Evolutionary conservation across 2,113 vertebrate species (phyloP).

Genomic region (Herpailurus yagouaroundi): DNA sequence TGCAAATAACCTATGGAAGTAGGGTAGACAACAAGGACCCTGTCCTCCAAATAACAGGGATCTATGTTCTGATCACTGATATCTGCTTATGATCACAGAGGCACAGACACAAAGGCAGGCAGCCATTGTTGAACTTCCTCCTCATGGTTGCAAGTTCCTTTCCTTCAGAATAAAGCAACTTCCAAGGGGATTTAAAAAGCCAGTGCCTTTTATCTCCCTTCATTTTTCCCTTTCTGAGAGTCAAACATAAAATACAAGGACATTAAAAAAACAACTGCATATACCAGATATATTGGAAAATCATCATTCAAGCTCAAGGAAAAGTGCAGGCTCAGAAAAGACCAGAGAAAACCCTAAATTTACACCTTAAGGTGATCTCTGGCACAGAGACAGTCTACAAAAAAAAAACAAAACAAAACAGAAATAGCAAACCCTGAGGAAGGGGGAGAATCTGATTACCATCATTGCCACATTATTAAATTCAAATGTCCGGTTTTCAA

Average conservation of each 20-base stretch:
- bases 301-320: background rate
- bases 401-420: background rate
- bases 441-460: background rate
- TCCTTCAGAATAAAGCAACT: background rate
- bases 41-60: background rate
- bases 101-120: background rate
- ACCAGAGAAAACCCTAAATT: background rate
- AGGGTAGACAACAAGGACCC: background rate
- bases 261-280: background rate
- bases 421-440: background rate
- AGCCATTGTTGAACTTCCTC: background rate
- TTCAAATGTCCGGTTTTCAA: background rate
- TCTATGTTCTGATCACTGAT: background rate
- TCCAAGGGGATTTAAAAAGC: background rate
- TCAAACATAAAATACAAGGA: background rate
- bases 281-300: background rate
- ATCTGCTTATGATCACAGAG: background rate
- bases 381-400: background rate
- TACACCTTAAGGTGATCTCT: background rate
- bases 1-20: background rate
- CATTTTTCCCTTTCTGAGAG: background rate
- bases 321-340: background rate
- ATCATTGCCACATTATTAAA: background rate
- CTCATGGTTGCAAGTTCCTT: too few relatives aligned
- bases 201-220: background rate